Conservation (phyloP, 2,797 vertebrate genomes). For the Coranthus polyacanthus region DNA sequence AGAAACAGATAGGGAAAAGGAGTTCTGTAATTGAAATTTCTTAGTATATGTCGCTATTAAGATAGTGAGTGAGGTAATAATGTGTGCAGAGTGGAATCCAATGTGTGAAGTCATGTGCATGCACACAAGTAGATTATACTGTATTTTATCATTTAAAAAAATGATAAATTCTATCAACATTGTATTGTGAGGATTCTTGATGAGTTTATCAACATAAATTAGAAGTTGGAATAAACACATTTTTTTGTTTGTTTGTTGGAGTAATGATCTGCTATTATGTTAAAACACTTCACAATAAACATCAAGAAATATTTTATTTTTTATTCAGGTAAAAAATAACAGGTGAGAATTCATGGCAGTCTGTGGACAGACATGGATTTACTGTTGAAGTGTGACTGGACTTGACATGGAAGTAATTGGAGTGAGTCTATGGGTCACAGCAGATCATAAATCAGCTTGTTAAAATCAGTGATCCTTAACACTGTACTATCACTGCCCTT, state of each 20-base stretch:
- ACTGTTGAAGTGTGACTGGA: constrained; percentile 46
- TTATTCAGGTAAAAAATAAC: background rate
- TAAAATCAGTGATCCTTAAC: constrained; percentile 63
- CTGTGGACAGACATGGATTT: constrained; percentile 48
- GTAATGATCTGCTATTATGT: background rate
- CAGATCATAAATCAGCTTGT: constrained; percentile 61
- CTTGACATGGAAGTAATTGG: constrained; percentile 62
- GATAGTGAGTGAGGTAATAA: background rate
- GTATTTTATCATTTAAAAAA: too few relatives aligned
- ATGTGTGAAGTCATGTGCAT: too few relatives aligned
- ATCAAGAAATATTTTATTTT: background rate
- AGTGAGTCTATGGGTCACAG: constrained; percentile 56
- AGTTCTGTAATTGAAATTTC: constrained; percentile 14
- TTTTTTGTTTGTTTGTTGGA: too few relatives aligned
- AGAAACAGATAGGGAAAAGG: background rate
- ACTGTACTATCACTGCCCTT: constrained; percentile 35
- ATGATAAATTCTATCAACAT: too few relatives aligned
- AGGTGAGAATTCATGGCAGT: background rate
- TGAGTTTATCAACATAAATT: too few relatives aligned
- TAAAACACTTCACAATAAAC: background rate
- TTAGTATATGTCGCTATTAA: constrained; percentile 5
- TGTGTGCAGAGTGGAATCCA: background rate
- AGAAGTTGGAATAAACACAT: too few relatives aligned
- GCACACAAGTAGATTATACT: too few relatives aligned
- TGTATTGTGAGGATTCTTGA: too few relatives aligned